Conservation (phyloP, 2,888 invertebrate species). For the Heliconius hortense region DNA sequence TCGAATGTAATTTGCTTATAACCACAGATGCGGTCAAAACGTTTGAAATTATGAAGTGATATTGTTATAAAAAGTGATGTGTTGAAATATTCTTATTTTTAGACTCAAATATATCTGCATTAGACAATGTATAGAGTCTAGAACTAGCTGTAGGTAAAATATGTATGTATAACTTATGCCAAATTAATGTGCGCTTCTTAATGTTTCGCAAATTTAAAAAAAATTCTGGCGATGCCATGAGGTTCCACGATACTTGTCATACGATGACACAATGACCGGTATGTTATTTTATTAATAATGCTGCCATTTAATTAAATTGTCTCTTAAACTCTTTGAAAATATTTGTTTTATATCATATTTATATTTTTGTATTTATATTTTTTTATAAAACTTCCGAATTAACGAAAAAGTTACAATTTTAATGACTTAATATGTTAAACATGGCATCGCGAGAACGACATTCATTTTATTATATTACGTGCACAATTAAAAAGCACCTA, state of each 20-base stretch:
- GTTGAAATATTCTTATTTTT: slow-evolving; percentile 68
- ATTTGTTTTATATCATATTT: too few relatives aligned
- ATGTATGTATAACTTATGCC: slow-evolving; percentile 43
- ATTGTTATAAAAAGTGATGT: slow-evolving; percentile 55
- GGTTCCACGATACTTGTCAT: neutral
- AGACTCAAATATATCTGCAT: slow-evolving; percentile 67
- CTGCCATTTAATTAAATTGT: neutral
- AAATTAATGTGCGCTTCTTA: slow-evolving; percentile 54
- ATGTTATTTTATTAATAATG: neutral
- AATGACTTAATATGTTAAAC: neutral
- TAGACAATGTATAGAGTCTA: slow-evolving; percentile 58
- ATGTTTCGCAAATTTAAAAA: slow-evolving; percentile 50
- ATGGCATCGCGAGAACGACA: slow-evolving; percentile 38
- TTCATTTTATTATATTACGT: slow-evolving; percentile 45
- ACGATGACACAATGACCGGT: too few relatives aligned
- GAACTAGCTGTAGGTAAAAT: slow-evolving; percentile 50
- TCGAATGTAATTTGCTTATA: too few relatives aligned
- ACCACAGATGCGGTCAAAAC: too few relatives aligned
- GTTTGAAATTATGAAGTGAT: slow-evolving; percentile 55
- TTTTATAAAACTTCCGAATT: too few relatives aligned
- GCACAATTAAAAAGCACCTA: slow-evolving; percentile 47
- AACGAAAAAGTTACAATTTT: too few relatives aligned
- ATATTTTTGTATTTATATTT: too few relatives aligned
- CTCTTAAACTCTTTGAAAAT: neutral
- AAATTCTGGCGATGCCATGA: slow-evolving; percentile 28